phyloP scores from a whole-genome alignment of 2,888 invertebrate species.

The Dicyrtoma fusca region DNA sequence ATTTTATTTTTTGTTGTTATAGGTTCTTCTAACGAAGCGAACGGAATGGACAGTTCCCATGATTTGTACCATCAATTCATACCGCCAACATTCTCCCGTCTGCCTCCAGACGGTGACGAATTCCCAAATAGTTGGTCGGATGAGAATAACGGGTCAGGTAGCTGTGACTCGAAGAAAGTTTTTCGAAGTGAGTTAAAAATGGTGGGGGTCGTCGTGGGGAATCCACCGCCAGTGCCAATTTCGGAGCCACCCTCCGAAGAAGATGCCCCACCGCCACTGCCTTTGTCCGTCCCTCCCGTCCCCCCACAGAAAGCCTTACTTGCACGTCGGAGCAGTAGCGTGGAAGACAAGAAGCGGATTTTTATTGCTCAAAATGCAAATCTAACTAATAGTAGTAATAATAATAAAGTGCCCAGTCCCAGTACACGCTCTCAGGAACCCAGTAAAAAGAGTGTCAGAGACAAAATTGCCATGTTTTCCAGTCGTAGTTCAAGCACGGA shows the following conservation, averaged over 20 bases:
- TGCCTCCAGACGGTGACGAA: conserved; percentile 82
- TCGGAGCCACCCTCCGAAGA: conserved; percentile 53
- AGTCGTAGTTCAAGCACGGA: conserved; percentile 59
- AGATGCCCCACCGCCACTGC: conserved; percentile 58
- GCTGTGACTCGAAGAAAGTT: conserved; percentile 58
- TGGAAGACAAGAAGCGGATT: conserved; percentile 51
- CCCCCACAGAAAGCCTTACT: conserved; percentile 40
- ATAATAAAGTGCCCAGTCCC: conserved; percentile 31
- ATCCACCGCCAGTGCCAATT: conserved; percentile 51
- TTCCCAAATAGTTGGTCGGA: conserved; percentile 64
- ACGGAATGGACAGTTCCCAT: conserved; percentile 52
- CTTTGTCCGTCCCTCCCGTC: conserved; percentile 60
- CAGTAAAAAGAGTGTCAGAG: conserved; percentile 78
- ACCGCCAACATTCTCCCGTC: conserved; percentile 66
- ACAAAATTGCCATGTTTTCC: conserved; percentile 87
- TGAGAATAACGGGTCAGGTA: conserved; percentile 47
- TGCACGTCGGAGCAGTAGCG: conserved; percentile 46
- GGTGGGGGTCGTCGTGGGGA: conserved; percentile 29
- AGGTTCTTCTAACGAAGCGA: conserved; percentile 31
- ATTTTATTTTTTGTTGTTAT: too few species aligned
- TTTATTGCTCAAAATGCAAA: conserved; percentile 43
- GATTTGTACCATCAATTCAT: conserved; percentile 52
- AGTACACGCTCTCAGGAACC: conserved; percentile 64
- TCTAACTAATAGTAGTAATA: conserved; percentile 34
- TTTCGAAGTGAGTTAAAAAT: conserved; percentile 50